Conservation (phyloP, 2,113 vertebrate genomes). For the Delphinus delphis region DNA sequence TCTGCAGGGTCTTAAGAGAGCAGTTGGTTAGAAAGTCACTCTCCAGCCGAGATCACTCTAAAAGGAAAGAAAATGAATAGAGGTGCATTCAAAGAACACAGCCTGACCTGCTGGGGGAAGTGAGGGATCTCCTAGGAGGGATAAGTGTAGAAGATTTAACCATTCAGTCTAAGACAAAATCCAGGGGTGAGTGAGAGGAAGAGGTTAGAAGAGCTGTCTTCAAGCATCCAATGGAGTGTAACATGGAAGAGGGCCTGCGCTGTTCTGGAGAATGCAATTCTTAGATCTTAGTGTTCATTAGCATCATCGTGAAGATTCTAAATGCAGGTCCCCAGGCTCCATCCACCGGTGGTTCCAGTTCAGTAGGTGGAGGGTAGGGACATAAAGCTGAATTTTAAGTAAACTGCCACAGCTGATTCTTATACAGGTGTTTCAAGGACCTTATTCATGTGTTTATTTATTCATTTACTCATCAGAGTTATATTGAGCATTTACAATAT, state of each 20-base stretch:
- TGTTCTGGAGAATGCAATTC: not conserved
- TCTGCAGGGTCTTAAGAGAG: not conserved
- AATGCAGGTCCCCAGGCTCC: not conserved
- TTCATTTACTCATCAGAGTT: not conserved
- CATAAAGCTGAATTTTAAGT: not conserved
- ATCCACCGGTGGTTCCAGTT: not conserved
- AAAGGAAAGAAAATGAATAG: not conserved
- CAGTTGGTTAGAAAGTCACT: not conserved
- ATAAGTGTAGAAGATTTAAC: not conserved
- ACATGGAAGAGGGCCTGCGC: accelerated
- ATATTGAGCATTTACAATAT: not conserved
- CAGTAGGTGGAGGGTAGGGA: no score
- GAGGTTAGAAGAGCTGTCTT: not conserved
- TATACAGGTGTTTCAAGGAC: not conserved
- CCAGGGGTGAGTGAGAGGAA: not conserved
- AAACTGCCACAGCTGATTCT: not conserved
- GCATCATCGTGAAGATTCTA: not conserved
- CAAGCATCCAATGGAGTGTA: not conserved
- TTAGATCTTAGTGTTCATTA: not conserved
- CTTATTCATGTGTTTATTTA: not conserved
- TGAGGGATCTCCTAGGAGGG: not conserved
- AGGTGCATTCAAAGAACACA: not conserved
- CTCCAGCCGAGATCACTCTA: not conserved
- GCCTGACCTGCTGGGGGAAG: not conserved
- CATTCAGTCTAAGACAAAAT: not conserved